A percentile compares a stretch with the other conserved stretches of the same genome.
Evolutionary conservation across 1,140 invertebrate species (phyloP).

Genomic region (Prorops nasuta): DNA sequence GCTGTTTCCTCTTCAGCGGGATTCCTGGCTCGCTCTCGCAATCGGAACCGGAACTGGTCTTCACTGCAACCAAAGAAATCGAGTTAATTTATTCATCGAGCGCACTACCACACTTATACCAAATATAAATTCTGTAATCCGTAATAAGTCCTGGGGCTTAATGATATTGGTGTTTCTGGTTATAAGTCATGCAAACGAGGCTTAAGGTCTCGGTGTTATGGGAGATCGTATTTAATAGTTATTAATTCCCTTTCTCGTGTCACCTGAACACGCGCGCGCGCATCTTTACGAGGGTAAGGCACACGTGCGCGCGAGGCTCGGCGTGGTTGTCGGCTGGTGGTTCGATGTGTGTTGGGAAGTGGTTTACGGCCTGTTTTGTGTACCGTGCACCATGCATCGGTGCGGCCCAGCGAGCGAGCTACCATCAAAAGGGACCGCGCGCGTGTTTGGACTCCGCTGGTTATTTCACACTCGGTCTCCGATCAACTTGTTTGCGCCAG

Average conservation of each 20-base stretch:
- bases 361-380: constrained; percentile 19
- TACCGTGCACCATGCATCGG: no score
- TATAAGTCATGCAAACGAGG: no score
- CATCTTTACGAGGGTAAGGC: constrained; percentile 5
- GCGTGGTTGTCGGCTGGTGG: no score
- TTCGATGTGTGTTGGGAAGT: no score
- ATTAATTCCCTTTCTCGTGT: constrained; percentile 20
- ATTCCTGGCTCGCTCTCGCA: constrained; percentile 81
- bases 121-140: no score
- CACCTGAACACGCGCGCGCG: constrained; percentile 12
- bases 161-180: no score
- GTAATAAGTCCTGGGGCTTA: no score
- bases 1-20: constrained; percentile 76
- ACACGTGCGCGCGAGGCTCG: constrained; percentile 7
- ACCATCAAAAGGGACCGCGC: constrained; percentile 18
- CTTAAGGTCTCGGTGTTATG: no score
- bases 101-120: no score
- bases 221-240: constrained; percentile 12
- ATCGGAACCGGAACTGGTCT: constrained; percentile 62
- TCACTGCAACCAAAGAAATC: constrained; percentile 42
- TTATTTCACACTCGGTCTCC: constrained; percentile 36
- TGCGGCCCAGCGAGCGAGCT: not conserved
- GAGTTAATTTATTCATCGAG: no score
- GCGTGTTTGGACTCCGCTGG: constrained; percentile 1
- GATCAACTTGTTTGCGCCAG: constrained; percentile 24